Conservation (phyloP, 1,140 invertebrate species). For the Solenopsis invicta region DNA sequence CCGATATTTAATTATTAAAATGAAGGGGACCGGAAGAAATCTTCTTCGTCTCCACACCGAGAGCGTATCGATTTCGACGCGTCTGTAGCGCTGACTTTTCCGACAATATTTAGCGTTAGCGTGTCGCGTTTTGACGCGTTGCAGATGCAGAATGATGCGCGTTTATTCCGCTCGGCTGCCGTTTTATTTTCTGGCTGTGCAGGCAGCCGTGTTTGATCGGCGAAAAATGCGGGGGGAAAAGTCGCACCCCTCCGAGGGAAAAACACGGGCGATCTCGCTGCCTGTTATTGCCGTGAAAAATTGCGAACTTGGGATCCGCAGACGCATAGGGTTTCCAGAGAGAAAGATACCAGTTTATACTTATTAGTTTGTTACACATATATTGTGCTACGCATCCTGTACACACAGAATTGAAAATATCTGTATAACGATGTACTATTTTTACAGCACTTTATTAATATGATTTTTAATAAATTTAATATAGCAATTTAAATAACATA, state of each 20-base stretch:
- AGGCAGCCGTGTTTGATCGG: constrained; percentile 55
- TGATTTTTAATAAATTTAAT: too few species aligned
- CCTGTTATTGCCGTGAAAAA: constrained; percentile 59
- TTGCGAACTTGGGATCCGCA: constrained; percentile 37
- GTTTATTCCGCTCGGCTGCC: constrained; percentile 54
- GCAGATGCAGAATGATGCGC: constrained; percentile 49
- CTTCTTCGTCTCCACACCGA: background rate
- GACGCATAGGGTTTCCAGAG: background rate
- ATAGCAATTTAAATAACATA: background rate
- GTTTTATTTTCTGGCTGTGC: constrained; percentile 49
- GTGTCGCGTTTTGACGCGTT: constrained; percentile 48
- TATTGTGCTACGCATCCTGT: background rate
- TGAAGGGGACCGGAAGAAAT: background rate
- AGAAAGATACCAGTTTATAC: background rate
- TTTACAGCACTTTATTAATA: too few species aligned
- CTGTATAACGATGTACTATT: background rate
- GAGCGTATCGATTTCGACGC: constrained; percentile 4
- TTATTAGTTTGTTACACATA: background rate
- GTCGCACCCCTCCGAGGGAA: constrained; percentile 37
- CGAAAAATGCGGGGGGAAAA: constrained; percentile 54
- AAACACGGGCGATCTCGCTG: constrained; percentile 31
- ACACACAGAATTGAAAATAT: background rate
- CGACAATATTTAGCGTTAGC: constrained; percentile 50
- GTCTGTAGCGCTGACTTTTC: constrained; percentile 16
- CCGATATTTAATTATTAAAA: constrained; percentile 55